A percentile compares a stretch with the other conserved stretches of the same genome.
Conservation (phyloP, 2,888 invertebrate genomes). For the Hirtodrosophila histrioides region DNA sequence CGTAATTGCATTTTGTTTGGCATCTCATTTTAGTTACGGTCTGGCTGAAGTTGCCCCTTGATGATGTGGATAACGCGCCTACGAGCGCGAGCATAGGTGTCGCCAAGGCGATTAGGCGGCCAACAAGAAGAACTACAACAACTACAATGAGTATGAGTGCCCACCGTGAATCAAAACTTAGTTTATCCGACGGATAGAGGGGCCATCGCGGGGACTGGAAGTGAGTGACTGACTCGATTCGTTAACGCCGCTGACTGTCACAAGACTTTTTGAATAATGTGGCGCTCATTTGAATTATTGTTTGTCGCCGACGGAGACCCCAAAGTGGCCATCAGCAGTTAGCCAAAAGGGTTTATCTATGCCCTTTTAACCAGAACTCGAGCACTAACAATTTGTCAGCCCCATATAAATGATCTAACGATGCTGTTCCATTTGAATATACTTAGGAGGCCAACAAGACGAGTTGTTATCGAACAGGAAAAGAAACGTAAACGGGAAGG, state of each 20-base stretch:
- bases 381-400: slow-evolving; percentile 51
- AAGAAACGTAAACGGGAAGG: neutral
- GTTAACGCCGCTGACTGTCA: slow-evolving; percentile 68
- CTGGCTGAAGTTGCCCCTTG: slow-evolving; percentile 50
- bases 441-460: slow-evolving; percentile 45
- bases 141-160: slow-evolving; percentile 52
- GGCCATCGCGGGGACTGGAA: slow-evolving; percentile 1
- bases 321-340: slow-evolving; percentile 44
- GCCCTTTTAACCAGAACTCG: slow-evolving; percentile 41
- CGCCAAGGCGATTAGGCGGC: slow-evolving; percentile 74
- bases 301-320: slow-evolving; percentile 53
- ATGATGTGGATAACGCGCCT: slow-evolving; percentile 70
- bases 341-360: slow-evolving; percentile 42
- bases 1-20: slow-evolving; percentile 79
- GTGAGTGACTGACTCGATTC: slow-evolving; percentile 54
- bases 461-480: slow-evolving; percentile 8
- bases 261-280: slow-evolving; percentile 71
- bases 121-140: slow-evolving; percentile 7
- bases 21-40: slow-evolving; percentile 80
- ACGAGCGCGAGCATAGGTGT: slow-evolving; percentile 75
- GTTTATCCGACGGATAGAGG: slow-evolving; percentile 26
- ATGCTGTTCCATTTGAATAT: slow-evolving; percentile 14
- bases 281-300: slow-evolving; percentile 75
- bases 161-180: slow-evolving; percentile 71
- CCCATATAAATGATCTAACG: slow-evolving; percentile 34